Conservation (phyloP, 2,888 invertebrate genomes). For the Corbicula japonica region DNA sequence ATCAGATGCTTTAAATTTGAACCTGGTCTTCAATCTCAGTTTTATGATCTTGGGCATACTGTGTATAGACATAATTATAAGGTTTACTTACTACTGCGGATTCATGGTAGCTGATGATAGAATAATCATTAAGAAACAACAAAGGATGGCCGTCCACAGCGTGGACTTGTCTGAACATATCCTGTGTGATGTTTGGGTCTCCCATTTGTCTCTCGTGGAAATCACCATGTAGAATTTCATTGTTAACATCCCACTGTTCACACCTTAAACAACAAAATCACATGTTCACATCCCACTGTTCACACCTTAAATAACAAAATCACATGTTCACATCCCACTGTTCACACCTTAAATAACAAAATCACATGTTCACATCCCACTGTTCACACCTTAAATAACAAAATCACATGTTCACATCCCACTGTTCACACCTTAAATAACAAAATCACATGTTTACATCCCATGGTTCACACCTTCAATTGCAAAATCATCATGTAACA, state of each 20-base stretch:
- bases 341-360: conserved; percentile 62
- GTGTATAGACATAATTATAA: too few relatives aligned
- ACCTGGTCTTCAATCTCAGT: too few relatives aligned
- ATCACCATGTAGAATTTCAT: conserved; percentile 76
- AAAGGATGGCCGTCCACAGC: conserved; percentile 60
- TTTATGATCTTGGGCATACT: too few relatives aligned
- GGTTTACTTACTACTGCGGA: conserved; percentile 6
- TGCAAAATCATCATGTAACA: too few relatives aligned
- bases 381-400: conserved; percentile 1
- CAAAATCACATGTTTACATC: too few relatives aligned
- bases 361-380: conserved; percentile 1
- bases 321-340: conserved; percentile 82
- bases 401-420: background rate
- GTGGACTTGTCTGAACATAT: conserved; percentile 73
- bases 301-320: too few relatives aligned
- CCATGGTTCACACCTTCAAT: too few relatives aligned
- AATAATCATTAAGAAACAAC: conserved; percentile 77
- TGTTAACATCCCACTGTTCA: conserved; percentile 81
- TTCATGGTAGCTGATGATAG: conserved; percentile 19
- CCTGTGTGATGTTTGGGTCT: conserved; percentile 68
- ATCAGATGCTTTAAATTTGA: too few relatives aligned
- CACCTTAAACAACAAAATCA: conserved; percentile 57
- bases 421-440: too few relatives aligned
- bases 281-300: too few relatives aligned
- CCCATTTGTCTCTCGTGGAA: conserved; percentile 70